Base-by-base conservation (phyloP, 2,113 vertebrate species). In the Thamnaconus septentrionalis region DNA sequence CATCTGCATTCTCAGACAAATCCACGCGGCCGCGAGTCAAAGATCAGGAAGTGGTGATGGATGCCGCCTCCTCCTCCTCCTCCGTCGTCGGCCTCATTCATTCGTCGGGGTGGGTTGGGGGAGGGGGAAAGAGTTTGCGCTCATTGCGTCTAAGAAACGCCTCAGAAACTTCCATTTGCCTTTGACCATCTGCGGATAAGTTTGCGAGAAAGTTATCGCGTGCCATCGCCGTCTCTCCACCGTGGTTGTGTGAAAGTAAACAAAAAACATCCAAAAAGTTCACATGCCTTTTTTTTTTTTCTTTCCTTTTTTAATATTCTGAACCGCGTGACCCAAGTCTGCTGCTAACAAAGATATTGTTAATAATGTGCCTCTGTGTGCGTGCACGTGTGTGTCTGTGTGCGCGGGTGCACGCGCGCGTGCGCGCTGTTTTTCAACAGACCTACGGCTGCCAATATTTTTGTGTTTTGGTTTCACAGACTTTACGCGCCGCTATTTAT, bases 401-500 rank as follows among this genome's bases (percentile, higher is more conserved):
- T 31, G 18, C 18, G 18, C 18, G 18, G 18, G 18, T 31, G 18
- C 18, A 31, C 18, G 18, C 18, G 18, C 18, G 18, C 18, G 18
- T 31, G 18, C 18, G 18, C 18, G 18, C 18, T 63, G 48, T 50
- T 43, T 50, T 57, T 59, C 69, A 57, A 42, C 52, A 73, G 66
- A 83, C 58, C 63, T 65, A 67, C 12, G 47, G 66, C 71, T 79
- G 71, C 66, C 71, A 73, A 64, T 80, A 81, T 71, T 79, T 83
- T 78, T 63, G 42, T 75, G 49, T 79, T 80, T 78, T 61, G 42
- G 56, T 67, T 69, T 56, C 10, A 63, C 64, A 53, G 65, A 71
- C 71, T 71, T 58, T 56, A 83, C 75, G 62, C 77, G 74, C 57
- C 8, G 50, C 66, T 81, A 74, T 83, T 83, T 75, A 85, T 83